phyloP scores from a whole-genome alignment of 1,140 invertebrate genomes.

The Gerris buenoi region DNA sequence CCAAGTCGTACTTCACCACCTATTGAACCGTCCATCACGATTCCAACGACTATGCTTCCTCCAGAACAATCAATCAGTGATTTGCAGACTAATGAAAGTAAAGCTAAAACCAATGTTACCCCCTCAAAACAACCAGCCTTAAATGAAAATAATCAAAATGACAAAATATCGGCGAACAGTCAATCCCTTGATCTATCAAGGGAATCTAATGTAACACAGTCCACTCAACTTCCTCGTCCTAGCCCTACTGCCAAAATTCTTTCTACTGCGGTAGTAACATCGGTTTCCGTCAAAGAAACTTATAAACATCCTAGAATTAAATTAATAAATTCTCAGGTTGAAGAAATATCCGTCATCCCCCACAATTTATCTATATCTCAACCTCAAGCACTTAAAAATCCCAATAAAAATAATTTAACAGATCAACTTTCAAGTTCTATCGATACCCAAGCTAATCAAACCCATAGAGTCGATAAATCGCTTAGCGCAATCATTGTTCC shows the following conservation, averaged over 20 bases:
- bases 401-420: background rate
- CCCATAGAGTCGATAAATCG: background rate
- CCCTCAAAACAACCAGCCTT: background rate
- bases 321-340: background rate
- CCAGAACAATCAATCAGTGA: background rate
- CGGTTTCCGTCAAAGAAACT: slow-evolving; percentile 19
- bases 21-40: background rate
- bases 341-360: background rate
- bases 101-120: no score
- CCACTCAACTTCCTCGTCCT: background rate
- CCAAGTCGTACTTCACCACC: background rate
- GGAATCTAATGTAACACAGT: no score
- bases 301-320: slow-evolving; percentile 9
- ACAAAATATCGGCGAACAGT: background rate
- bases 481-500: background rate
- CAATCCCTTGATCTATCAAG: background rate
- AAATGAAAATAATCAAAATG: background rate
- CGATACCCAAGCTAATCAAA: background rate
- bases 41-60: background rate
- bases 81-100: background rate
- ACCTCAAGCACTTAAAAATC: background rate
- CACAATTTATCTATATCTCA: background rate
- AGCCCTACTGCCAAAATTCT: slow-evolving; percentile 18
- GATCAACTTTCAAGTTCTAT: background rate
- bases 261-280: slow-evolving; percentile 22